Evolutionary conservation across 53 echinoderm and acorn worm genomes (phyloP).

Genomic region (Glandiceps talaboti): DNA sequence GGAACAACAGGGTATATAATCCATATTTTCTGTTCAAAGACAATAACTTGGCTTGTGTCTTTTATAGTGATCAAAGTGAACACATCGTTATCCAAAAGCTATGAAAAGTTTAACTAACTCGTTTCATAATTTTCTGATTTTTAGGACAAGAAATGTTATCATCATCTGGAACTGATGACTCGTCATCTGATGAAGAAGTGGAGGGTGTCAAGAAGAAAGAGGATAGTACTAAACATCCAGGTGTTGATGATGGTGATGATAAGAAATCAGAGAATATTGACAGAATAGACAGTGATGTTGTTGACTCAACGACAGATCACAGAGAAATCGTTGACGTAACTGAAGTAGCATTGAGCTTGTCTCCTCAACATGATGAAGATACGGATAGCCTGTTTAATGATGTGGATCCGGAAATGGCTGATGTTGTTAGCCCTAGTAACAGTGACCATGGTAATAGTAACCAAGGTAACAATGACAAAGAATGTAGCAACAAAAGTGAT

Average conservation of each 20-base stretch:
- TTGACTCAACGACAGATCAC: not conserved
- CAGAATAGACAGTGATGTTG: slow-evolving; percentile 6
- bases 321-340: not conserved
- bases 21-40: no score
- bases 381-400: not conserved
- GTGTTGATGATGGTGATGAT: not conserved
- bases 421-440: not conserved
- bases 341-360: not conserved
- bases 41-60: no score
- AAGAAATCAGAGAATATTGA: no score
- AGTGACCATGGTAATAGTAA: not conserved
- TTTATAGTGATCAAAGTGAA: no score
- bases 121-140: not conserved
- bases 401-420: not conserved
- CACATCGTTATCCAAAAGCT: no score
- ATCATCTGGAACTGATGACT: slow-evolving; percentile 83
- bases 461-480: slow-evolving; percentile 6
- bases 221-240: no score
- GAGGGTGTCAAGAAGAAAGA: no score
- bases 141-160: slow-evolving; percentile 84
- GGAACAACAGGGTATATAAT: no score
- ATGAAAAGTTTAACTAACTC: not conserved
- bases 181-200: slow-evolving; percentile 16
- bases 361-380: not conserved
- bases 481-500: not conserved